These are phyloP conservation scores for Spialia ferax DNA, from an alignment of 2,888 invertebrate genomes.

Conservation along the genomic window DNA sequence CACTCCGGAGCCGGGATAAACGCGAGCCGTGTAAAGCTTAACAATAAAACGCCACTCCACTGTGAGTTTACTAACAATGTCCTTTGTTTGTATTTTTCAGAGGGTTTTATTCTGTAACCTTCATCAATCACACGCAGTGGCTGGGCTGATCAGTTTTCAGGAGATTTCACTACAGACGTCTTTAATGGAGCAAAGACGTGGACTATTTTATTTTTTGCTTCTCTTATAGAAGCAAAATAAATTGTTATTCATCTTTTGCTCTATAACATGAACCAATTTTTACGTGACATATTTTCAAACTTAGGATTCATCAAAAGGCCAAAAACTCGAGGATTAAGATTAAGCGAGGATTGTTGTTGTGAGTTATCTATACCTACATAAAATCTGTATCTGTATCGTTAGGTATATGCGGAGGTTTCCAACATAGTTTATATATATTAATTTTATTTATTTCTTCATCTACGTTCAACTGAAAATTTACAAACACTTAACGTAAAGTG, in stretches of 20 bases:
- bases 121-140: constrained; percentile 59
- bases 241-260: not conserved
- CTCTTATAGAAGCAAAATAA: not conserved
- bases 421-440: too few species aligned
- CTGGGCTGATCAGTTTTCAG: constrained; percentile 51
- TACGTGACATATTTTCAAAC: too few species aligned
- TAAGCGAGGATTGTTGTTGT: too few species aligned
- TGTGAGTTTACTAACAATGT: constrained; percentile 49
- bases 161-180: constrained; percentile 46
- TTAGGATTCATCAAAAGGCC: too few species aligned
- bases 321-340: too few species aligned
- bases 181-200: not conserved
- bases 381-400: too few species aligned
- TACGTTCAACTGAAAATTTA: too few species aligned
- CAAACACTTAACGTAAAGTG: too few species aligned
- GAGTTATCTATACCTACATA: too few species aligned
- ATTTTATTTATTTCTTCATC: too few species aligned
- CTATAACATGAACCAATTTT: not conserved
- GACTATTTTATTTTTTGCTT: not conserved
- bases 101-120: constrained; percentile 52
- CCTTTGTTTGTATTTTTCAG: constrained; percentile 46
- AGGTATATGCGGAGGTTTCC: too few species aligned
- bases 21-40: constrained; percentile 60
- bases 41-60: constrained; percentile 60
- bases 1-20: constrained; percentile 58